These are phyloP conservation scores for Coregonus sp. DNA, from an alignment of 2,797 vertebrate species.

Conservation along the genomic window DNA sequence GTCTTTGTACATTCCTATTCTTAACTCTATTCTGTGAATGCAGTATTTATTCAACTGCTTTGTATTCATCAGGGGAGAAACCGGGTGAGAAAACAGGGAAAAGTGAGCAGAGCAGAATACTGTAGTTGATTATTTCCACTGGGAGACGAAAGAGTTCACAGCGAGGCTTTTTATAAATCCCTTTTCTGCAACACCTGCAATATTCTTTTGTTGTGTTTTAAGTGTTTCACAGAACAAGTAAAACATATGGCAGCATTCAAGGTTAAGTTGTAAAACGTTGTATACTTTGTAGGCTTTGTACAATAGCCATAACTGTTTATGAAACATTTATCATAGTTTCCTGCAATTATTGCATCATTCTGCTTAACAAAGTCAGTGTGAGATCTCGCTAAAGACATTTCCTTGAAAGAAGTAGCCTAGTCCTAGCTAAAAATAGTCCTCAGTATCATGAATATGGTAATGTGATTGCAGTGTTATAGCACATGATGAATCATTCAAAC, in stretches of 20 bases:
- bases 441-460: constrained; percentile 25
- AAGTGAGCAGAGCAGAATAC: neutral
- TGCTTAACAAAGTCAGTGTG: neutral
- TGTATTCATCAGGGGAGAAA: neutral
- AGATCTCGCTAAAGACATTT: neutral
- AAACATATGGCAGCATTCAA: neutral
- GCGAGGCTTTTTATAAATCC: neutral
- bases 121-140: neutral
- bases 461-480: constrained; percentile 1
- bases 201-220: neutral
- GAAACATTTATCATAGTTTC: neutral
- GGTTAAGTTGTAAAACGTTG: neutral
- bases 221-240: neutral
- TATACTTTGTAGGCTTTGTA: neutral
- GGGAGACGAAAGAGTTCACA: neutral
- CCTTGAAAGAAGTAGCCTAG: neutral
- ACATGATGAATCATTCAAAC: neutral
- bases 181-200: neutral
- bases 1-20: neutral
- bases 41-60: neutral
- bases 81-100: neutral
- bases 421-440: constrained; percentile 18
- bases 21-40: neutral
- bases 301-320: neutral
- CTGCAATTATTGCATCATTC: neutral